Base-by-base conservation (phyloP, 2,797 vertebrate genomes). In the Onychomys torridus region DNA sequence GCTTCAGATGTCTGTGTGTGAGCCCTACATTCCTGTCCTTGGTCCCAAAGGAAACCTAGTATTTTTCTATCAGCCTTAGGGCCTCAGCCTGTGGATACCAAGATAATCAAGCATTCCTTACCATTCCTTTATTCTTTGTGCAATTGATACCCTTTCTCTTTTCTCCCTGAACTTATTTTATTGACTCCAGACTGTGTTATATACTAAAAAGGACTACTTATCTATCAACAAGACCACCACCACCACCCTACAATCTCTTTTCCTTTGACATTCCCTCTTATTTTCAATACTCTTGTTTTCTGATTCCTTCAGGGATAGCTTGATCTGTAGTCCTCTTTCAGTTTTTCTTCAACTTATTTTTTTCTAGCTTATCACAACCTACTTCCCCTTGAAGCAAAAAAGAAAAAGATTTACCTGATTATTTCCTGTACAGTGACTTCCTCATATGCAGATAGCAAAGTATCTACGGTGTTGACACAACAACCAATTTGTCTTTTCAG, bases 1-100 rank as follows among this genome's bases (percentile, higher is more conserved):
- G 59, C 87, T 89, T 82, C 57, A 65, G 3, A 17, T 57, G 19
- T 76, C 97, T 96, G 29, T 92, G 12, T 88, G 82, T 91, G 14
- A 96, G 63, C 76, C 25, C 71, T 82, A 55, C 13, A 59, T 61
- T 93, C n/a, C 55, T 95, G 76, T 63, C 59, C 55, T 94, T 82
- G 46, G 49, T 95, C 75, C 52, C 61, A 82, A 86, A 86, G 52
- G 73, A 93, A 97, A 85, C 55, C 23, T 87, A 95, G 25, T 76
- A 91, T 94, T 95, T 95, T 97, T 75, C 57, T 29, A 90, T 84
- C 71, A 90, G 43, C 61, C 95, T 96, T 90, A 94, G 11, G 13
- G 29, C 25, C 67, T 96, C 63, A 37, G 67, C 55, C 87, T 94
- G 59, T 90, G 40, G 55, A 89, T 67, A 84, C 46, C n/a, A 77